Percentiles rank a stretch among this genome's conserved stretches.
phyloP scores from a whole-genome alignment of 2,113 vertebrate species.

The Macrotus californicus region DNA sequence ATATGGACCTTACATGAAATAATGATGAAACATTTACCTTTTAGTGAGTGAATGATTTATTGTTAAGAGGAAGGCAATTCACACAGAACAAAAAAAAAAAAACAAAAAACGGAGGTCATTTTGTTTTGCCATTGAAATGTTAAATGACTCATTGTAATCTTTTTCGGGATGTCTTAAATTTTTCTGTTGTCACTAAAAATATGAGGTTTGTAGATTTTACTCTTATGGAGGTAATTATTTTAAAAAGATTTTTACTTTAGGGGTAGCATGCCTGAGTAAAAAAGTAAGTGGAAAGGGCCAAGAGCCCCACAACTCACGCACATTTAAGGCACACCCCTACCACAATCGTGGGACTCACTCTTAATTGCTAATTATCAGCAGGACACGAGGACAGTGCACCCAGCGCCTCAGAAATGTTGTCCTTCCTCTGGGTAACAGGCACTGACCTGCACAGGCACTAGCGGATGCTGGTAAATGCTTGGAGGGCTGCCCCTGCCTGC shows the following conservation, averaged over 20 bases:
- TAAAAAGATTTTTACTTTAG: not conserved
- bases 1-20: not conserved
- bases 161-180: not conserved
- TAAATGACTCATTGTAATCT: not conserved
- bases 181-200: not conserved
- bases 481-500: no score
- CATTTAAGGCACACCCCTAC: accelerated
- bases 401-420: accelerated
- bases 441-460: accelerated
- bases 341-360: accelerated
- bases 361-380: not conserved
- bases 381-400: not conserved
- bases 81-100: not conserved
- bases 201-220: not conserved
- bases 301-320: accelerated
- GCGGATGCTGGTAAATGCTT: accelerated
- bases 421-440: not conserved
- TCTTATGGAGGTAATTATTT: not conserved
- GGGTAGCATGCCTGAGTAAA: not conserved
- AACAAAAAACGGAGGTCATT: not conserved
- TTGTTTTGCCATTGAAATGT: not conserved
- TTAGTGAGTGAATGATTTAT: not conserved
- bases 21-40: not conserved
- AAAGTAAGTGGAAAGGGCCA: not conserved
- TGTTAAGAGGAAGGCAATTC: not conserved